These are phyloP conservation scores for Oxycera nigricornis DNA, from an alignment of 2,888 invertebrate genomes.

Conservation along the genomic window DNA sequence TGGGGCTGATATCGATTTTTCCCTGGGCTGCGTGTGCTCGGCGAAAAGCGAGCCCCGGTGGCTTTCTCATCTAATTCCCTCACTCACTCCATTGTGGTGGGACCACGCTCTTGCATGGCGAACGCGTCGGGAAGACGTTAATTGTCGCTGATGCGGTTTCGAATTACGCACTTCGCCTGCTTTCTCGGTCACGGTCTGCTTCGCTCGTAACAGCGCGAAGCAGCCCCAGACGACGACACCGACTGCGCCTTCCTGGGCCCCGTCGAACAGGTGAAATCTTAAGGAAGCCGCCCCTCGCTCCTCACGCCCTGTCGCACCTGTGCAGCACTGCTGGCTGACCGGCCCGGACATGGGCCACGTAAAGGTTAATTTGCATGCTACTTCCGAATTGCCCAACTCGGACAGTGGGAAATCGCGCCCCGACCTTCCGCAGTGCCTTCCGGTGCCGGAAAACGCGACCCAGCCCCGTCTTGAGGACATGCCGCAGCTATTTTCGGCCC, in stretches of 20 bases:
- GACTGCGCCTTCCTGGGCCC: neutral
- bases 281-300: neutral
- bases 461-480: neutral
- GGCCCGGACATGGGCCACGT: no score
- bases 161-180: neutral
- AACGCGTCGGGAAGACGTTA: neutral
- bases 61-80: no score
- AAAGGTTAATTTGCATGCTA: no score
- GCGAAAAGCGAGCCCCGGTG: no score
- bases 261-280: constrained; percentile 17
- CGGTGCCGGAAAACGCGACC: neutral
- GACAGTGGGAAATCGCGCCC: no score
- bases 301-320: neutral
- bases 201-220: neutral
- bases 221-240: neutral
- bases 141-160: neutral
- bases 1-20: constrained; percentile 35
- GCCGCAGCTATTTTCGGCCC: constrained; percentile 1
- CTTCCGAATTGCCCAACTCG: no score
- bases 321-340: no score
- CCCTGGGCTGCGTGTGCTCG: neutral
- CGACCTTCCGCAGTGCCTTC: no score
- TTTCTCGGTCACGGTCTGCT: constrained; percentile 14
- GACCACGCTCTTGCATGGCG: neutral
- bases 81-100: no score